Evolutionary conservation across 2,888 invertebrate genomes (phyloP).

Genomic region (Hedychridium roseum): DNA sequence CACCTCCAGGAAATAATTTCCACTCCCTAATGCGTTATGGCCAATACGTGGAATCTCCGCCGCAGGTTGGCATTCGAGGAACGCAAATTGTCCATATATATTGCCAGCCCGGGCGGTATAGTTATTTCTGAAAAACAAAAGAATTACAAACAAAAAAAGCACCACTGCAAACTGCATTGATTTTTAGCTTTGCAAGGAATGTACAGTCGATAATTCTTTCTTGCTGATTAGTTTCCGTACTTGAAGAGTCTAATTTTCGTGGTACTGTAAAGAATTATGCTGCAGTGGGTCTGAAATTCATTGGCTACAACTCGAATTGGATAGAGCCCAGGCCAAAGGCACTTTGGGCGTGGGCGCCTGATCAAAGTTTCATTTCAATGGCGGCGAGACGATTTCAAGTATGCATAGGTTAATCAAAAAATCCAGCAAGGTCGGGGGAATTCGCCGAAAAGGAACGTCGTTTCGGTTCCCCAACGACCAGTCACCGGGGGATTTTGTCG

Average conservation of each 20-base stretch:
- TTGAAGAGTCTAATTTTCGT: neutral
- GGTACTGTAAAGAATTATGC: neutral
- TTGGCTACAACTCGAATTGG: neutral
- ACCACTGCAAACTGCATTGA: too few species aligned
- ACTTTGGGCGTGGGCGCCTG: conserved; percentile 2
- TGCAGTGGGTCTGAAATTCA: neutral
- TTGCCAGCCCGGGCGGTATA: too few species aligned
- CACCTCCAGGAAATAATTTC: conserved; percentile 21
- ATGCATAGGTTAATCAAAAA: conserved; percentile 53
- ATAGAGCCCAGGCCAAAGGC: neutral
- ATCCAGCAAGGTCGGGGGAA: conserved; percentile 7
- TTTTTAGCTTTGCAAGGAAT: too few species aligned
- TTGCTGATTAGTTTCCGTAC: conserved; percentile 22
- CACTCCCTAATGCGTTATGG: conserved; percentile 16
- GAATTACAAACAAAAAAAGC: too few species aligned
- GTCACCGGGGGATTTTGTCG: too few species aligned
- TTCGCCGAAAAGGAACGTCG: conserved; percentile 1
- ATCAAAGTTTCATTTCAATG: conserved; percentile 38
- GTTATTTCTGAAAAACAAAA: too few species aligned
- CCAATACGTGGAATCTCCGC: conserved; percentile 28
- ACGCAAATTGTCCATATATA: conserved; percentile 19
- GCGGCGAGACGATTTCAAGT: conserved; percentile 42
- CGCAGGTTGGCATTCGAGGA: conserved; percentile 21
- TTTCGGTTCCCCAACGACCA: too few species aligned
- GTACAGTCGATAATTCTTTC: too few species aligned